Percentiles rank a stretch among this genome's conserved stretches.
Evolutionary conservation across 2,797 vertebrate genomes (phyloP).

Genomic region (Chiroxiphia lanceolata): DNA sequence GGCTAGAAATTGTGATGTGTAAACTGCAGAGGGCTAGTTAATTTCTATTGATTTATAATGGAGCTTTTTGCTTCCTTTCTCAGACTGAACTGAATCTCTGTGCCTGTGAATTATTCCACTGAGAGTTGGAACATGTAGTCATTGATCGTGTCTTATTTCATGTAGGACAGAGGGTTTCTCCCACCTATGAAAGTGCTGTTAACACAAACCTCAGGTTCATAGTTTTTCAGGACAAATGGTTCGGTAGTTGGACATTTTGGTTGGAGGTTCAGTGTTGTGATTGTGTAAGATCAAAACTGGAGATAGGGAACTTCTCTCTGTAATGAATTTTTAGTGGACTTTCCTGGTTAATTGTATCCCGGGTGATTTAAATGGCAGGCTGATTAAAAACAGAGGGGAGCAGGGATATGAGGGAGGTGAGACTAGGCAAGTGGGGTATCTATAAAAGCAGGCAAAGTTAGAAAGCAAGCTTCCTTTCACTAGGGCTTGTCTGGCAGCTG

Average conservation of each 20-base stretch:
- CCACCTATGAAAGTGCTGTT: background rate
- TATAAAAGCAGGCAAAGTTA: background rate
- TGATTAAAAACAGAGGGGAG: constrained; percentile 11
- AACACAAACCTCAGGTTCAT: background rate
- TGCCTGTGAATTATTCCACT: background rate
- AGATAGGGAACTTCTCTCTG: background rate
- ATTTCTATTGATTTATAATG: constrained; percentile 44
- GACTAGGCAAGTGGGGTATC: background rate
- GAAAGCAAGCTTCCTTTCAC: background rate
- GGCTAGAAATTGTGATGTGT: background rate
- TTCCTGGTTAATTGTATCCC: constrained; percentile 16
- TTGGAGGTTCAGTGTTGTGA: background rate
- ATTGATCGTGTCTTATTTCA: constrained; percentile 20
- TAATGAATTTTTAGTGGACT: constrained; percentile 23
- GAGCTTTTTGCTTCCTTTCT: constrained; percentile 38
- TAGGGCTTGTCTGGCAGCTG: background rate
- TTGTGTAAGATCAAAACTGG: background rate
- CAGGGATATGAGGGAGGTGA: background rate
- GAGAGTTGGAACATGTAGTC: background rate
- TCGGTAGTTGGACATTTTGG: constrained; percentile 5
- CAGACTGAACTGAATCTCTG: background rate
- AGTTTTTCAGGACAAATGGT: background rate
- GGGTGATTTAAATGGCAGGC: background rate
- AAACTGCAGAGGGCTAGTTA: constrained; percentile 8
- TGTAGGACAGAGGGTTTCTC: background rate